Percentiles rank a stretch among this genome's conserved stretches.
These are phyloP conservation scores for Ammodytes dubius DNA, from an alignment of 2,113 vertebrate species.

Conservation along the genomic window DNA sequence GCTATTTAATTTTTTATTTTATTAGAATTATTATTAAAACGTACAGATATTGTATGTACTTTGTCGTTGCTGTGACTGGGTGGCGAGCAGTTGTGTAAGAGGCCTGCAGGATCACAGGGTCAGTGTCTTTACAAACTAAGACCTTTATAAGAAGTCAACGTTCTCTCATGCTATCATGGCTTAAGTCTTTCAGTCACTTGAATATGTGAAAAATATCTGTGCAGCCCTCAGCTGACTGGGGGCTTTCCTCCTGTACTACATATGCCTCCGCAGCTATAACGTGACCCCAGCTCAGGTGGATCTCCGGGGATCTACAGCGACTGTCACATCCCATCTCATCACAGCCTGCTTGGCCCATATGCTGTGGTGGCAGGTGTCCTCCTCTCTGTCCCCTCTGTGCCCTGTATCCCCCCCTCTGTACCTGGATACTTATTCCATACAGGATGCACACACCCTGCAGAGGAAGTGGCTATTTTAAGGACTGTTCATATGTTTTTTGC, in stretches of 20 bases:
- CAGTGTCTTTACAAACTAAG: background rate
- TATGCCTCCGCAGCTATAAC: slow-evolving; percentile 61
- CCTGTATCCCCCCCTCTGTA: slow-evolving; percentile 3
- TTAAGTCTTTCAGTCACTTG: background rate
- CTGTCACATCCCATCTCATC: slow-evolving; percentile 78
- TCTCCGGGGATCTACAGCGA: slow-evolving; percentile 60
- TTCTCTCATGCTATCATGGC: too few species aligned
- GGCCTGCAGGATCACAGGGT: too few species aligned
- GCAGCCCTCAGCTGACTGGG: slow-evolving; percentile 23
- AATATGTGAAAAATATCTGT: background rate
- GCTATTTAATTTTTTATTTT: too few species aligned
- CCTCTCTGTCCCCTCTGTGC: slow-evolving; percentile 45
- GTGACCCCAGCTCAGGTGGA: slow-evolving; percentile 67
- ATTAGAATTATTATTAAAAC: too few species aligned
- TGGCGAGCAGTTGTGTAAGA: background rate
- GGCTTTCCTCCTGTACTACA: slow-evolving; percentile 40
- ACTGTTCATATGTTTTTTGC: slow-evolving; percentile 23
- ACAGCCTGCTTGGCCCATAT: slow-evolving; percentile 71
- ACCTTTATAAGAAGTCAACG: background rate
- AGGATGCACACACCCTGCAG: slow-evolving; percentile 30
- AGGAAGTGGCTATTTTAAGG: slow-evolving; percentile 58
- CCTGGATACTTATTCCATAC: slow-evolving; percentile 39
- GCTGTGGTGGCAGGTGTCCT: slow-evolving; percentile 67
- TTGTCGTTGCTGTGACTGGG: background rate
- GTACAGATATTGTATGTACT: background rate